Evolutionary conservation across 2,113 vertebrate genomes (phyloP).

Genomic region (Heterocephalus glaber): DNA sequence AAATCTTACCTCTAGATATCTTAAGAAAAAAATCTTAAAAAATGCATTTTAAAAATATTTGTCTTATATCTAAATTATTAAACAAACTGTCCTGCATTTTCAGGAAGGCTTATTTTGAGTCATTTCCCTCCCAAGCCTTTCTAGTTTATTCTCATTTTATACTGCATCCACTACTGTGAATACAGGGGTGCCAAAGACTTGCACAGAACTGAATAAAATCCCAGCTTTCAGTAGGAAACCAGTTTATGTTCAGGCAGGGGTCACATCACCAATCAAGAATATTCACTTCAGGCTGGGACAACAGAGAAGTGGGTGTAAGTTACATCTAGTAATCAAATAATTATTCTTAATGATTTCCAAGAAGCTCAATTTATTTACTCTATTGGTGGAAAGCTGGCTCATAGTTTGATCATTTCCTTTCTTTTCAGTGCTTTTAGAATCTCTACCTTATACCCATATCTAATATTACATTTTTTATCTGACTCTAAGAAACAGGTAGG

Average conservation of each 20-base stretch:
- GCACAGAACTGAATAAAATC: slow-evolving; percentile 23
- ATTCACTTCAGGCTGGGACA: neutral
- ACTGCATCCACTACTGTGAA: slow-evolving; percentile 39
- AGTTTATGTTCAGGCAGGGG: neutral
- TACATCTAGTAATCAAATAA: slow-evolving; percentile 31
- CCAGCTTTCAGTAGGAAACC: slow-evolving; percentile 30
- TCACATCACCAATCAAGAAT: neutral
- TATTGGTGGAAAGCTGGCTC: neutral
- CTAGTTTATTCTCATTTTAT: neutral
- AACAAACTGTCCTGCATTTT: neutral
- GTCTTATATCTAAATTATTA: slow-evolving; percentile 19
- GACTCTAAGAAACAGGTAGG: slow-evolving; percentile 11
- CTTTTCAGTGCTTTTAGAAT: neutral
- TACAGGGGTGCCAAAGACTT: slow-evolving; percentile 31
- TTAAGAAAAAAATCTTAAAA: neutral
- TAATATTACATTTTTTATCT: neutral
- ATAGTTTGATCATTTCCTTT: neutral
- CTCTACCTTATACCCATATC: neutral
- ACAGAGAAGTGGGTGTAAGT: neutral
- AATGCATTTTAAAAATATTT: slow-evolving; percentile 42
- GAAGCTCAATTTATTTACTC: neutral
- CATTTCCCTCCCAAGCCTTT: slow-evolving; percentile 1
- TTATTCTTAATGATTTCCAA: slow-evolving; percentile 24
- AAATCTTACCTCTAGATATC: neutral
- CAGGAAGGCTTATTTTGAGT: slow-evolving; percentile 36